phyloP scores from a whole-genome alignment of 2,888 invertebrate genomes.

The Graphium colonna region DNA sequence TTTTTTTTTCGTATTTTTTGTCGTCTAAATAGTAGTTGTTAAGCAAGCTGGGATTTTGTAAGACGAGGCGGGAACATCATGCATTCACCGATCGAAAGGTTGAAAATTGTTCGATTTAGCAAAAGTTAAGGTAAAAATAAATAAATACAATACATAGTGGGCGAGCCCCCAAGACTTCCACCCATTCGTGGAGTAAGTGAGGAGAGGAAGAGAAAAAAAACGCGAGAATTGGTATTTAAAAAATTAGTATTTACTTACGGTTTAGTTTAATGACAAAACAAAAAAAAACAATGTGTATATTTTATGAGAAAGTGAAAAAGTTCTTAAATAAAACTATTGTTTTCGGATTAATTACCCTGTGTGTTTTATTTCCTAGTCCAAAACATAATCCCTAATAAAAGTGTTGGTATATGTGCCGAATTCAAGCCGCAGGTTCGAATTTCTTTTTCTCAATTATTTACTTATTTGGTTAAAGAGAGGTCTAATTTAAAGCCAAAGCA shows the following conservation, averaged over 20 bases:
- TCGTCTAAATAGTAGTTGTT: constrained; percentile 61
- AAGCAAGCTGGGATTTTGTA: constrained; percentile 69
- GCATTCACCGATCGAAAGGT: constrained; percentile 35
- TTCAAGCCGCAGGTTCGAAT: too few relatives aligned
- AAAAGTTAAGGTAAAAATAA: constrained; percentile 26
- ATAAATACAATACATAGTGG: constrained; percentile 43
- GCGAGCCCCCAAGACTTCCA: constrained; percentile 45
- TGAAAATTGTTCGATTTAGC: constrained; percentile 30
- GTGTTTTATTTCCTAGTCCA: constrained; percentile 62
- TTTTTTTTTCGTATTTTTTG: constrained; percentile 46
- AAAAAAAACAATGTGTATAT: constrained; percentile 74
- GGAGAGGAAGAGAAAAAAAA: constrained; percentile 30
- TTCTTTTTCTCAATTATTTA: too few relatives aligned
- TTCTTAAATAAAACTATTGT: constrained; percentile 81
- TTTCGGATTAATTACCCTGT: constrained; percentile 75
- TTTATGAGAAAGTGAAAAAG: constrained; percentile 80
- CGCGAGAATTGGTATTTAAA: constrained; percentile 70
- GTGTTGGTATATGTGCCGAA: too few relatives aligned
- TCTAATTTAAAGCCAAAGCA: too few relatives aligned
- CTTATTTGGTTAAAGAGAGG: too few relatives aligned
- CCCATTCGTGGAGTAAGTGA: constrained; percentile 52
- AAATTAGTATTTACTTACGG: constrained; percentile 79
- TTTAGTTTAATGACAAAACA: constrained; percentile 77
- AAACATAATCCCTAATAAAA: constrained; percentile 32
- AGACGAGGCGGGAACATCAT: constrained; percentile 48